Base-by-base conservation (phyloP, 2,888 invertebrate genomes). In the Atrina japonica region DNA sequence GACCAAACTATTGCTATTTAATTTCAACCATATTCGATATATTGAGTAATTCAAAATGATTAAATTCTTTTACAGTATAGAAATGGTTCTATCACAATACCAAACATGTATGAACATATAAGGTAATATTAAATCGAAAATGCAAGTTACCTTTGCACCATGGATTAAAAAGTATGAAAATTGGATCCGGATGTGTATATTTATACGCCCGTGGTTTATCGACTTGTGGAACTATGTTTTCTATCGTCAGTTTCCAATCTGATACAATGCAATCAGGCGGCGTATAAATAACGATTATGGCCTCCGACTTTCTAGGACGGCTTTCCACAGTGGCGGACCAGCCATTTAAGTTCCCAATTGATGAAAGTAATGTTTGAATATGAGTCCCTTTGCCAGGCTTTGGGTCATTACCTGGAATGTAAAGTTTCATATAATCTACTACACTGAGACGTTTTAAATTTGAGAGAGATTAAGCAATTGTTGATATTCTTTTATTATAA, bases 121-220 rank as follows among this genome's bases (percentile, higher is more conserved):
- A n/a, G n/a, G n/a, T n/a, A n/a, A n/a, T n/a, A n/a, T n/a, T n/a
- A n/a, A n/a, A n/a, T n/a, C n/a, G n/a, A n/a, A n/a, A n/a, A n/a
- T n/a, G n/a, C n/a, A 16, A 60, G 56, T 53, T 91, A 95, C 96
- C 94, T 92, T 94, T 93, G 88, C 95, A 95, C 97, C 97, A 97
- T 0, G 97, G 95, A 91, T 97, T 97, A 87, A 95, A 97, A 1
- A 97, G 92, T 0, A 97, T 91, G 86, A 94, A 96, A 73, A 96
- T 92, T 9, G 68, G 93, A 61, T 94, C 93, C 69, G 77, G 77
- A 47, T 76, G 76, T 93, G 81, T 76, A 53, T 84, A 82, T 5
- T 80, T 69, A 9, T 78, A 78, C 3, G 74, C 71, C 45, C 77
- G 72, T 9, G 73, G 72, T 27, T 76, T 74, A 6, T 65, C 75